Evolutionary conservation across 2,797 vertebrate genomes (phyloP).

Genomic region (Orestias chungarensis): DNA sequence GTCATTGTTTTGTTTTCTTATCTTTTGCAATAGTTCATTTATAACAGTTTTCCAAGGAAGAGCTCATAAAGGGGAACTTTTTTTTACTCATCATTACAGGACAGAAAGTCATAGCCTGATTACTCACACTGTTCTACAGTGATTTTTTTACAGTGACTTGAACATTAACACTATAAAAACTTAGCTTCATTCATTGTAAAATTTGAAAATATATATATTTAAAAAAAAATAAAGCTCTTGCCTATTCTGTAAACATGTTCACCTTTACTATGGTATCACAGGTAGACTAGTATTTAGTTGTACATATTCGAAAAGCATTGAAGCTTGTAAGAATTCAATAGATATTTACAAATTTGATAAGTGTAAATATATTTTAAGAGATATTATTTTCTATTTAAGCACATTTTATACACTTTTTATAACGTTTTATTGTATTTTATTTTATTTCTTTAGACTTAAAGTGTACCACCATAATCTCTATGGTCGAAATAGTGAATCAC

Average conservation of each 20-base stretch:
- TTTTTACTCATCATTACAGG: constrained; percentile 4
- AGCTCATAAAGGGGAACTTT: background rate
- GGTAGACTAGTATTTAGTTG: constrained; percentile 50
- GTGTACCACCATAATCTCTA: constrained; percentile 39
- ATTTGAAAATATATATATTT: constrained; percentile 27
- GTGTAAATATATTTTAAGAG: constrained; percentile 61
- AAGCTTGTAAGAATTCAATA: constrained; percentile 18
- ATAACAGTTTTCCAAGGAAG: constrained; percentile 2
- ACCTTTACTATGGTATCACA: constrained; percentile 50
- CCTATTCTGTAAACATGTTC: constrained; percentile 33
- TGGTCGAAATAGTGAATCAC: constrained; percentile 43
- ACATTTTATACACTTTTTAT: constrained; percentile 46
- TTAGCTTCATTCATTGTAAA: background rate
- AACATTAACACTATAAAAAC: background rate
- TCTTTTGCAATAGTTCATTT: constrained; percentile 27
- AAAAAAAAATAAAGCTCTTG: constrained; percentile 22
- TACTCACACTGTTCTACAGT: constrained; percentile 13
- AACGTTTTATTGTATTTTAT: constrained; percentile 16
- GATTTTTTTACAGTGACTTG: constrained; percentile 30
- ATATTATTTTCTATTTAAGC: constrained; percentile 41
- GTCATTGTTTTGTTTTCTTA: constrained; percentile 26
- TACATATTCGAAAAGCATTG: constrained; percentile 56
- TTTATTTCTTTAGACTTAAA: constrained; percentile 28
- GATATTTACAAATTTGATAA: constrained; percentile 16
- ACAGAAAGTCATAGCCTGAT: constrained; percentile 21